phyloP scores from a whole-genome alignment of 2,888 invertebrate species.

The Pseudococcus jackbeardsleyi region DNA sequence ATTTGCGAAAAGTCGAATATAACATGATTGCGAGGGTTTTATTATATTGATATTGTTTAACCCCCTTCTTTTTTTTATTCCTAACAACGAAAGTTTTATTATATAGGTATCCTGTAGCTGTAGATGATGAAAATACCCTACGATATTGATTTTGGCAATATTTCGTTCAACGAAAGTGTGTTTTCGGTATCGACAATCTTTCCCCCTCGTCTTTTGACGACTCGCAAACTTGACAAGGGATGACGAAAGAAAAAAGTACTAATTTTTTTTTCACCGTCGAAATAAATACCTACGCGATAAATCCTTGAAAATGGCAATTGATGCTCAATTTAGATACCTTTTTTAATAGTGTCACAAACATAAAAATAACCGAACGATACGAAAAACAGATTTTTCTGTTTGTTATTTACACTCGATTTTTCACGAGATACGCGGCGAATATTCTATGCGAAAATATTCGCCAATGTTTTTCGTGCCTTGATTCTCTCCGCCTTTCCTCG shows the following conservation, averaged over 20 bases:
- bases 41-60: conserved; percentile 28
- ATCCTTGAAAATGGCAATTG: not conserved
- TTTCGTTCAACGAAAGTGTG: not conserved
- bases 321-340: not conserved
- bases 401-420: not conserved
- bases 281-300: conserved; percentile 2
- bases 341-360: conserved; percentile 3
- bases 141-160: not conserved
- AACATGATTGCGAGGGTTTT: conserved; percentile 41
- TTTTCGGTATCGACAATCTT: not conserved
- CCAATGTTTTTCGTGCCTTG: not conserved
- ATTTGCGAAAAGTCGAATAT: conserved; percentile 47
- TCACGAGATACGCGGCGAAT: not conserved
- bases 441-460: not conserved
- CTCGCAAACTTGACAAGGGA: not conserved
- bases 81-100: conserved; percentile 14
- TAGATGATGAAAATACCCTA: not conserved
- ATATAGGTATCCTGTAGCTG: not conserved
- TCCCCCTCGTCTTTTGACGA: not conserved
- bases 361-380: not conserved
- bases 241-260: not conserved
- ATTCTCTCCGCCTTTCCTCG: not conserved
- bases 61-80: not conserved
- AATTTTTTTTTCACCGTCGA: conserved; percentile 8
- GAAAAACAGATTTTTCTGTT: not conserved